Evolutionary conservation across 37 sponge, comb jelly and placozoan species (phyloP), one percentile per base, ranked within the genome.

Genomic region (Dysidea cf. avara): DNA sequence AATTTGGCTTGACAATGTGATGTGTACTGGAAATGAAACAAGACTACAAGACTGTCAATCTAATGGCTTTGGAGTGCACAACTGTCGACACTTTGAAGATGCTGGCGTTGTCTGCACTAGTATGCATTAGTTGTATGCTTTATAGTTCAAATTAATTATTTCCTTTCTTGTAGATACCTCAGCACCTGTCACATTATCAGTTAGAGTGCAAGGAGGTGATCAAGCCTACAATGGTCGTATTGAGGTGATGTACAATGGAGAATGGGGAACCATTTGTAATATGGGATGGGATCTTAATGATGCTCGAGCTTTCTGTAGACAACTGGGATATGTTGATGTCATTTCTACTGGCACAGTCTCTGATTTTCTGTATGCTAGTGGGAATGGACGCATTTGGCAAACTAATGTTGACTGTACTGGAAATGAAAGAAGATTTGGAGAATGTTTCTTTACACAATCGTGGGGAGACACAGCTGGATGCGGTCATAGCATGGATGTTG

Each of bases 231-330:
- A 64, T 7, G 64, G 76, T 21, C 46, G 63, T 39, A 56, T 71
- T 28, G 64, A 56, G 21, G 53, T 75, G 25, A 52, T 61, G 32
- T 32, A 61, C 35, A 64, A 61, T 39, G 36, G 22, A 2, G 36
- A 31, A 3, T 75, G 76, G 76, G 76, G 76, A 30, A n/a, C n/a
- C n/a, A n/a, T n/a, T n/a, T n/a, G n/a, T n/a, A 75, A 75, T 17
- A 34, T 34, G 22, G 64, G 76, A 9, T 75, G 63, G 63, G 53
- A 61, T 62, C 30, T 75, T 21, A 75, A 24, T 40, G 51, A 47
- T 6, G 76, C 63, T 24, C 22, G 24, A 38, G 59, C 61, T 6
- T 49, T 75, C 52, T 75, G 76, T 36, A 26, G 54, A 34, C 39
- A 62, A 53, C 64, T 75, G n/a, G n/a, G n/a, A n/a, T n/a, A 25